phyloP scores from a whole-genome alignment of 2,113 vertebrate species.

The Rissa tridactyla region DNA sequence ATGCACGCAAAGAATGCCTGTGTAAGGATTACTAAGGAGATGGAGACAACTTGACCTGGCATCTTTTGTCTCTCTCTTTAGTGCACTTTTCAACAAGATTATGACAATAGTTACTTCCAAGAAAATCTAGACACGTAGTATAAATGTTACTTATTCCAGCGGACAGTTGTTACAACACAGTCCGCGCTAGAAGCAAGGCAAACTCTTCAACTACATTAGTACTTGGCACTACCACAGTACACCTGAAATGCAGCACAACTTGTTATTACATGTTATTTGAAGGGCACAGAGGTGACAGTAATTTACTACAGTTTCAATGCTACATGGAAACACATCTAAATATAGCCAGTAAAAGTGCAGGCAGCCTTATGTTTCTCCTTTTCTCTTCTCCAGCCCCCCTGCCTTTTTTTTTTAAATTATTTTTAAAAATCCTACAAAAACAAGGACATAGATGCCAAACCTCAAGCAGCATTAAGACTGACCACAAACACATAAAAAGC shows the following conservation, averaged over 20 bases:
- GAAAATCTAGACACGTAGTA: not conserved
- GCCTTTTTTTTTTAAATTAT: not conserved
- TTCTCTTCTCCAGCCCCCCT: not conserved
- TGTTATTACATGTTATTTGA: not conserved
- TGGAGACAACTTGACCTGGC: not conserved
- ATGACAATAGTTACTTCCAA: not conserved
- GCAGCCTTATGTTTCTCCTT: not conserved
- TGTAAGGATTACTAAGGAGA: not conserved
- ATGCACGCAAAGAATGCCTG: not conserved
- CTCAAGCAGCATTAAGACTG: not conserved
- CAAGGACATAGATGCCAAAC: not conserved
- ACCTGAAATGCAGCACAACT: not conserved
- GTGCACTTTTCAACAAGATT: not conserved
- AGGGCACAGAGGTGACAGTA: not conserved
- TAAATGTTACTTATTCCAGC: not conserved
- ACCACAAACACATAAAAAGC: not conserved
- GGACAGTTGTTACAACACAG: not conserved
- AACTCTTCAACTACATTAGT: not conserved
- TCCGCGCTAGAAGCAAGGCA: not conserved
- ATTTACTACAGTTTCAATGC: not conserved
- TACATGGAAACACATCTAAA: not conserved
- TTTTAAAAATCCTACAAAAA: not conserved
- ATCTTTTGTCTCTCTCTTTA: not conserved
- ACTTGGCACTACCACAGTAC: not conserved
- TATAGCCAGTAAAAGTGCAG: not conserved